A percentile compares a stretch with the other conserved stretches of the same genome.
phyloP scores from a whole-genome alignment of 2,113 vertebrate genomes.

The Chaetura pelagica region DNA sequence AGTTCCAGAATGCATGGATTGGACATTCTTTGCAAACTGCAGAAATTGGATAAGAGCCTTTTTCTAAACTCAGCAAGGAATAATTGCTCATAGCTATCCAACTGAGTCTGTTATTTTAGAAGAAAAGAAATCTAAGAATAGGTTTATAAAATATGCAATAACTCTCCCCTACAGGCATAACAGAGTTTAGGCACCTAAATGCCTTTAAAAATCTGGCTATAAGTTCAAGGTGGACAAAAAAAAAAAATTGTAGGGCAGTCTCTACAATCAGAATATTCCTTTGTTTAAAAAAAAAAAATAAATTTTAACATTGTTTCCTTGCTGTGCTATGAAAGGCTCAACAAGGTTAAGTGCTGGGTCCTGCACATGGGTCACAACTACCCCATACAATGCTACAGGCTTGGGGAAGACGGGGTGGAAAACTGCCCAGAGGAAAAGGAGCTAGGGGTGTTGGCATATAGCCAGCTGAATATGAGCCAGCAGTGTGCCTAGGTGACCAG shows the following conservation, averaged over 20 bases:
- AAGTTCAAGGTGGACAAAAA: not conserved
- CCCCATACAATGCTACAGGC: accelerated
- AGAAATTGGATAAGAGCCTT: not conserved
- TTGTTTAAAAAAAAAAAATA: not conserved
- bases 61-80: not conserved
- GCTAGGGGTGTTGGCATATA: accelerated
- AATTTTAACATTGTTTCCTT: not conserved
- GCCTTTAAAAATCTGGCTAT: not conserved
- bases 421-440: accelerated
- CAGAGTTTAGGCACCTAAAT: not conserved
- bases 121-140: slow-evolving; percentile 27
- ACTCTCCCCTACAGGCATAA: not conserved
- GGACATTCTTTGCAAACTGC: not conserved
- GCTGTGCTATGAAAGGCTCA: not conserved
- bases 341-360: accelerated
- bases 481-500: too few species aligned
- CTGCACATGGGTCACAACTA: not conserved
- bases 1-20: not conserved
- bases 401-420: not conserved
- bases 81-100: slow-evolving; percentile 6
- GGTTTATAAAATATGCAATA: not conserved
- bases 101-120: not conserved
- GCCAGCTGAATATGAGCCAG: accelerated
- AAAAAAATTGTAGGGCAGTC: not conserved
- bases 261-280: not conserved